Conservation (phyloP, 2,888 invertebrate genomes). For the Entomobrya proxima region DNA sequence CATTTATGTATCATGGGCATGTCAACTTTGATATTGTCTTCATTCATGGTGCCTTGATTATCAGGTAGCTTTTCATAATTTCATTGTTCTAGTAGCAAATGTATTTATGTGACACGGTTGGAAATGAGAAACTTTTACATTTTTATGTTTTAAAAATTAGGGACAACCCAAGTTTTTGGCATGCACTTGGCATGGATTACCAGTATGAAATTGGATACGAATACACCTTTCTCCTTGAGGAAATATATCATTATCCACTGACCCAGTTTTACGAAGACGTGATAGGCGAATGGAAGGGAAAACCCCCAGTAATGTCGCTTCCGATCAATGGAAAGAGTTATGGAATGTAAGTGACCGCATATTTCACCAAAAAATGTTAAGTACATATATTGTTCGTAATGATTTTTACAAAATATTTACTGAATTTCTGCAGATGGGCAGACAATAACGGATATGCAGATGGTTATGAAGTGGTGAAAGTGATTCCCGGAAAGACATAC, state of each 20-base stretch:
- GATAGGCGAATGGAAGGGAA: constrained; percentile 50
- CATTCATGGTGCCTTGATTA: constrained; percentile 68
- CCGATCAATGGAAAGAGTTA: constrained; percentile 29
- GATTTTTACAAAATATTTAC: not conserved
- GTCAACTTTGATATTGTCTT: constrained; percentile 65
- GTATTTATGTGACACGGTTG: too few relatives aligned
- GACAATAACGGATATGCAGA: constrained; percentile 38
- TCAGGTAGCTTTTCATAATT: constrained; percentile 25
- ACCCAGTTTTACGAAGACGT: constrained; percentile 28
- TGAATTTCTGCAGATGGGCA: constrained; percentile 45
- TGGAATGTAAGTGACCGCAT: not conserved
- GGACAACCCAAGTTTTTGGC: constrained; percentile 49
- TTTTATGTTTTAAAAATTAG: not conserved
- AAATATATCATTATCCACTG: constrained; percentile 45
- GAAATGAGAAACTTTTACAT: too few relatives aligned
- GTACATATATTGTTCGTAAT: not conserved
- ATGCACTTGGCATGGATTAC: constrained; percentile 25
- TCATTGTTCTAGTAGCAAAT: too few relatives aligned
- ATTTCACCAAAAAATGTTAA: not conserved
- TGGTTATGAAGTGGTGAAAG: constrained; percentile 66
- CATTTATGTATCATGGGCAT: constrained; percentile 71
- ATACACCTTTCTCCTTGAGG: constrained; percentile 33
- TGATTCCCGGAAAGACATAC: constrained; percentile 53
- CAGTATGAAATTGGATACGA: constrained; percentile 45
- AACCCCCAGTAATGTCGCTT: constrained; percentile 23